Evolutionary conservation across 2,113 vertebrate species (phyloP).

Genomic region (Bubo blakistoni): DNA sequence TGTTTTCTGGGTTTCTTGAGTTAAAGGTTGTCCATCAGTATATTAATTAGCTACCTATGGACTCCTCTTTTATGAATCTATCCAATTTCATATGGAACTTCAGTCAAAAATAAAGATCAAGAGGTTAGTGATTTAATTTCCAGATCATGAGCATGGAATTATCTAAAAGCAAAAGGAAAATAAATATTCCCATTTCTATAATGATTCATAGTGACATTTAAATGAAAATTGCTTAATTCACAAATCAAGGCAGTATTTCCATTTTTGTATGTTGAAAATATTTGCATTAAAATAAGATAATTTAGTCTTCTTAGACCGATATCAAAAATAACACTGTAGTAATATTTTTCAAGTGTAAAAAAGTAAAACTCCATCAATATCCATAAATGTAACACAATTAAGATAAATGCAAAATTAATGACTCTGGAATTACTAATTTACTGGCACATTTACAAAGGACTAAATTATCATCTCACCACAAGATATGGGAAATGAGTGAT

Average conservation of each 20-base stretch:
- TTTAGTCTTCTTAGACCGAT: not conserved
- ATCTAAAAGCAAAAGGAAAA: not conserved
- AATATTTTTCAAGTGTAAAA: not conserved
- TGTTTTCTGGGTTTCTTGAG: not conserved
- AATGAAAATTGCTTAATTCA: conserved; percentile 5
- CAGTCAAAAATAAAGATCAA: conserved; percentile 4
- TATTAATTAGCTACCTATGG: conserved; percentile 3
- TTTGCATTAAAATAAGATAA: conserved; percentile 1
- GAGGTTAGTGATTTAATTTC: not conserved
- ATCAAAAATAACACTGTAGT: not conserved
- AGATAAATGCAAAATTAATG: conserved; percentile 33
- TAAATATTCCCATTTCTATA: not conserved
- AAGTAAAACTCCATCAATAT: not conserved
- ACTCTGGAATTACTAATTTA: conserved; percentile 24
- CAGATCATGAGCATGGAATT: not conserved
- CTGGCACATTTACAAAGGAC: conserved; percentile 2
- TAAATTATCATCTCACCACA: conserved; percentile 14
- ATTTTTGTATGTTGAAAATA: conserved; percentile 24
- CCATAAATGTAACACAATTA: not conserved
- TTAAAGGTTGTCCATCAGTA: not conserved
- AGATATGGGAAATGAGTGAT: not conserved
- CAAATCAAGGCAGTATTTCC: not conserved
- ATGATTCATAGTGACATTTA: not conserved
- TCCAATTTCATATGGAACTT: not conserved
- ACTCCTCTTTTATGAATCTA: not conserved